Percentiles rank a stretch among this genome's conserved stretches.
These are phyloP conservation scores for Caradrina kadenii DNA, from an alignment of 2,888 invertebrate genomes.

Conservation along the genomic window DNA sequence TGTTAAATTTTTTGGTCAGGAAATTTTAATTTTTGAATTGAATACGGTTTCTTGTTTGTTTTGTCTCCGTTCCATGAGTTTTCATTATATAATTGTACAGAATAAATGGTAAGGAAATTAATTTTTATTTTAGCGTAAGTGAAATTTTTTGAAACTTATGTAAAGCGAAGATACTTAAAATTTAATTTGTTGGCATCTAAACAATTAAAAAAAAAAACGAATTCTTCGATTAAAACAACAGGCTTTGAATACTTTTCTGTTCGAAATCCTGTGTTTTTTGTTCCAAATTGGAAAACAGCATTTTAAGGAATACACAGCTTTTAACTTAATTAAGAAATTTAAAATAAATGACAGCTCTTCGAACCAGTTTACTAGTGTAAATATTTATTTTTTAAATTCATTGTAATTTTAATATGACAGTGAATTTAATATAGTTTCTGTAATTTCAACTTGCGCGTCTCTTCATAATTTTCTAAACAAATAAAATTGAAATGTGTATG, in stretches of 20 bases:
- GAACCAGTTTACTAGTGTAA: conserved; percentile 67
- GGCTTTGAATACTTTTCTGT: conserved; percentile 45
- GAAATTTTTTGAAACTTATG: conserved; percentile 52
- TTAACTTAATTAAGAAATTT: conserved; percentile 29
- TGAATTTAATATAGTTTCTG: conserved; percentile 60
- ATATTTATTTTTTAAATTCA: conserved; percentile 60
- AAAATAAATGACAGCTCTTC: conserved; percentile 49
- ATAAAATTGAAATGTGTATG: no score
- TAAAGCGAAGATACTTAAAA: conserved; percentile 74
- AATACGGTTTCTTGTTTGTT: conserved; percentile 48
- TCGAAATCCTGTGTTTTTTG: conserved; percentile 11
- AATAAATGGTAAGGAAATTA: conserved; percentile 68
- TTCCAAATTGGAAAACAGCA: conserved; percentile 48
- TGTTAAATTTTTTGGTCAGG: conserved; percentile 6
- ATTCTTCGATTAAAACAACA: conserved; percentile 26
- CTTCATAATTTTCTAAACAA: neutral
- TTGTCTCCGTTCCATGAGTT: conserved; percentile 69
- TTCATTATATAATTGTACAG: conserved; percentile 72
- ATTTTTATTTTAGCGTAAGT: conserved; percentile 66
- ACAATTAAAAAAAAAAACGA: conserved; percentile 11
- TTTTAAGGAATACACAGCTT: conserved; percentile 41
- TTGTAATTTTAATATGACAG: conserved; percentile 48
- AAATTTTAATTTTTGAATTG: conserved; percentile 6
- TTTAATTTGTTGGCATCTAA: conserved; percentile 48
- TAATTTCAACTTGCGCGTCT: neutral